phyloP scores from a whole-genome alignment of 2,113 vertebrate species.

The Camelus dromedarius region DNA sequence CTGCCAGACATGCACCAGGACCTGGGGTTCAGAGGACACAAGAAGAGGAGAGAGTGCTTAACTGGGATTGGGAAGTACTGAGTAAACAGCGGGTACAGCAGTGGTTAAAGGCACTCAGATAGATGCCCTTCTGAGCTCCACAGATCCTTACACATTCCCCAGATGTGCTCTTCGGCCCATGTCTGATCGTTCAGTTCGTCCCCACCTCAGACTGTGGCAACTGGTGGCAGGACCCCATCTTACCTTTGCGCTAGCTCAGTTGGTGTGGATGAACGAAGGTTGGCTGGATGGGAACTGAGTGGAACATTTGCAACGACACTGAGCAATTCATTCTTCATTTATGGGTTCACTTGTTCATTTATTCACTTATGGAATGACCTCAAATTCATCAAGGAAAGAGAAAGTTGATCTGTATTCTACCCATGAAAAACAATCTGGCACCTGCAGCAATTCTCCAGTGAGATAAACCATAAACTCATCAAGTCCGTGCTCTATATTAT shows the following conservation, averaged over 20 bases:
- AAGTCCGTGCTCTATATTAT: background rate
- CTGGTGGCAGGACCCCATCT: background rate
- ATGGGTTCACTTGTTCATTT: background rate
- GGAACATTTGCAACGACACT: background rate
- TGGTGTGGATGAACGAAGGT: background rate
- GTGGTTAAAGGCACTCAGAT: background rate
- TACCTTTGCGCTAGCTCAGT: background rate
- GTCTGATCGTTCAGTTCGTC: background rate
- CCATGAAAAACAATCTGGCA: background rate
- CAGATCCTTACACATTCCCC: background rate
- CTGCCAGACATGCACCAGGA: background rate
- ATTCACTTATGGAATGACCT: background rate
- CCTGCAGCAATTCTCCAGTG: background rate
- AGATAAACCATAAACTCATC: background rate
- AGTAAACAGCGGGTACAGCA: background rate
- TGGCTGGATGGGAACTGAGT: background rate
- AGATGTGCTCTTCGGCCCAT: background rate
- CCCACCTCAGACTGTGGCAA: background rate
- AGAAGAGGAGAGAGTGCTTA: background rate
- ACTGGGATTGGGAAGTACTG: background rate
- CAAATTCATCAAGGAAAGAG: background rate
- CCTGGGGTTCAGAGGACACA: background rate
- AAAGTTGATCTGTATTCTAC: background rate
- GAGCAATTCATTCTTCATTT: slow-evolving; percentile 10
- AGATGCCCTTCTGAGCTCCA: background rate